A percentile compares a stretch with the other conserved stretches of the same genome.
phyloP scores from a whole-genome alignment of 2,797 vertebrate species.

The Phoeniculus purpureus region DNA sequence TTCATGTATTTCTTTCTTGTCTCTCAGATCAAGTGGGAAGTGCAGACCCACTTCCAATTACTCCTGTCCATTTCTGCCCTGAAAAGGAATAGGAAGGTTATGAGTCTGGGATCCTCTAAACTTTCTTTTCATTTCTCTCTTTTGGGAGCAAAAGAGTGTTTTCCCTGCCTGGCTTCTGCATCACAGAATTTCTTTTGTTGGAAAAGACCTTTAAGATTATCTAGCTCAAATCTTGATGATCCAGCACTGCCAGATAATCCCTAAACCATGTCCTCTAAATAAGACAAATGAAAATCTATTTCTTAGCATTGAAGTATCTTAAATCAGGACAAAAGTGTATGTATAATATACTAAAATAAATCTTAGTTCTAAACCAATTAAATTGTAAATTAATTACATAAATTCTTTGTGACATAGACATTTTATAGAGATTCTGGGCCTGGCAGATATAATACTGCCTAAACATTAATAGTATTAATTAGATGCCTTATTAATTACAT shows the following conservation, averaged over 20 bases:
- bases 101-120: neutral
- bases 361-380: neutral
- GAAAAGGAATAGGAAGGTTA: fast-evolving
- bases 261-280: too few species aligned
- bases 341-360: neutral
- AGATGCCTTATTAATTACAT: neutral
- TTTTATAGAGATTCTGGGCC: neutral
- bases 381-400: neutral
- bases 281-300: too few species aligned
- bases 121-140: neutral
- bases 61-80: neutral
- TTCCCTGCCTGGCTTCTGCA: neutral
- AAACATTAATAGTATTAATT: neutral
- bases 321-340: neutral
- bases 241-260: too few species aligned
- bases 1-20: neutral
- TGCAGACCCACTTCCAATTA: neutral
- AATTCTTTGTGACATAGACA: neutral
- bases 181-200: too few species aligned
- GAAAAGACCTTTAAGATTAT: too few species aligned
- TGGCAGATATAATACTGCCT: neutral
- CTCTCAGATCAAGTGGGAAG: neutral
- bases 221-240: too few species aligned
- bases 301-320: neutral
- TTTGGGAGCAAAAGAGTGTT: neutral